phyloP scores from a whole-genome alignment of 2,797 vertebrate genomes.

The Etheostoma perlongum region DNA sequence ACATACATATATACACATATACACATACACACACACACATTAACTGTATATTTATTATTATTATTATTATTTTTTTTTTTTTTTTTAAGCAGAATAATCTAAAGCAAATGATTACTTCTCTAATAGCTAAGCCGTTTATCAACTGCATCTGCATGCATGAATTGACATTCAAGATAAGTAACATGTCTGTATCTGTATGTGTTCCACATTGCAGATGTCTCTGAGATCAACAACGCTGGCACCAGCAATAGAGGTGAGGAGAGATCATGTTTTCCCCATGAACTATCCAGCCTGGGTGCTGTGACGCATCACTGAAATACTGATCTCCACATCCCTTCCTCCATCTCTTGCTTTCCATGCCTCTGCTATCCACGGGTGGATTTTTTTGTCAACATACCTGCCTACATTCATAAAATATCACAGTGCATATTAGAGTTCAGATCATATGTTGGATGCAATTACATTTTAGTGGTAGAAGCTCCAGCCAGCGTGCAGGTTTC shows the following conservation, averaged over 20 bases:
- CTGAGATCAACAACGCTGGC: slow-evolving; percentile 54
- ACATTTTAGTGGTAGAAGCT: background rate
- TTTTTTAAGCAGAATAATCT: background rate
- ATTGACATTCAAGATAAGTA: slow-evolving; percentile 10
- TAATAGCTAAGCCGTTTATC: background rate
- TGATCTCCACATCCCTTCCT: slow-evolving; percentile 13
- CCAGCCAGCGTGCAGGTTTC: slow-evolving; percentile 4
- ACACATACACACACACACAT: no score
- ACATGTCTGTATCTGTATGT: slow-evolving; percentile 33
- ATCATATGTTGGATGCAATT: slow-evolving; percentile 33
- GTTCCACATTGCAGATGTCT: slow-evolving; percentile 64
- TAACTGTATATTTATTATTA: no score
- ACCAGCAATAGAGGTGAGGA: slow-evolving; percentile 78
- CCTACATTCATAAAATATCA: slow-evolving; percentile 37
- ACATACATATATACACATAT: no score
- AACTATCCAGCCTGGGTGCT: background rate
- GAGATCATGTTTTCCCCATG: slow-evolving; percentile 9
- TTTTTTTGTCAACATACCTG: slow-evolving; percentile 31
- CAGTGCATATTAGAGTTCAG: slow-evolving; percentile 5
- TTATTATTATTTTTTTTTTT: background rate
- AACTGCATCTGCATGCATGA: background rate
- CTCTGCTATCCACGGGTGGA: slow-evolving; percentile 2
- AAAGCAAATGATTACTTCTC: slow-evolving; percentile 14
- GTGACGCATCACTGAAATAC: slow-evolving; percentile 19
- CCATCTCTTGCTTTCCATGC: slow-evolving; percentile 20